Conservation (phyloP, 2,797 vertebrate species). For the Sebastes minor region DNA sequence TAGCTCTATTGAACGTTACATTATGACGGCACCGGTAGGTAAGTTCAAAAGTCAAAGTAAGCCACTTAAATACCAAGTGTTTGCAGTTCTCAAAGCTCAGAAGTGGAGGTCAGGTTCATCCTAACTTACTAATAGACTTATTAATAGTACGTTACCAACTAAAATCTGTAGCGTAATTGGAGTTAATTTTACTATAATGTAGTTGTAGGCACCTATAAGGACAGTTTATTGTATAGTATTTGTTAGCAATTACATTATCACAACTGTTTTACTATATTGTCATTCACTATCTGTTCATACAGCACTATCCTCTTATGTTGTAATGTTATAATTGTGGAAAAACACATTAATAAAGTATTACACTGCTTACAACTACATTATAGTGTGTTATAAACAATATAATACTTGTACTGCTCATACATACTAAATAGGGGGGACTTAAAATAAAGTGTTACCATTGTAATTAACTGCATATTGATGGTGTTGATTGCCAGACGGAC, state of each 20-base stretch:
- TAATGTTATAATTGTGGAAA: background rate
- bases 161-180: background rate
- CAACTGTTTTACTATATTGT: background rate
- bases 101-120: background rate
- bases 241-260: background rate
- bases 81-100: background rate
- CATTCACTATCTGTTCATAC: background rate
- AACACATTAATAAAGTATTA: background rate
- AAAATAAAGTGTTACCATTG: background rate
- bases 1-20: background rate
- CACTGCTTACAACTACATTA: too few species aligned
- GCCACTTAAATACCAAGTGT: background rate
- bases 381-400: background rate
- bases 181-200: background rate
- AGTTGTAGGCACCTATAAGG: background rate
- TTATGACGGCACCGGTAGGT: background rate
- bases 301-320: background rate
- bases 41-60: background rate
- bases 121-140: background rate
- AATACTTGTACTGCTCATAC: background rate
- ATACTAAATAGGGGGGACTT: background rate
- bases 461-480: background rate
- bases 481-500: background rate
- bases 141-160: background rate
- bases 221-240: background rate